These are phyloP conservation scores for Hofmannophila pseudospretella DNA, from an alignment of 2,888 invertebrate species.

Conservation along the genomic window DNA sequence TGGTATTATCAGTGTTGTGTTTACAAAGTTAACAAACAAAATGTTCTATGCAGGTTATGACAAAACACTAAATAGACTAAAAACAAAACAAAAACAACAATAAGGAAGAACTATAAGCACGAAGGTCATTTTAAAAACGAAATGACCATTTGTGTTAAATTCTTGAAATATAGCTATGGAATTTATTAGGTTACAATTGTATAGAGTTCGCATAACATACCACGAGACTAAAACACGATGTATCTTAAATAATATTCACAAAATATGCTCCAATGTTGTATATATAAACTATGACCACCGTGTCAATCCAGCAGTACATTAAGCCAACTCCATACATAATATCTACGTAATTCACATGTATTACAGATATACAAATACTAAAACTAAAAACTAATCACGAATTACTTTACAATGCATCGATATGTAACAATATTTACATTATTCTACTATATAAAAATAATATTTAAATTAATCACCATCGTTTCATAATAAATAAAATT, in stretches of 20 bases:
- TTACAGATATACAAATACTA: conserved; percentile 20
- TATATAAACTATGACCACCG: not conserved
- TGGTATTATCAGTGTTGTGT: too few species aligned
- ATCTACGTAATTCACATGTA: conserved; percentile 8
- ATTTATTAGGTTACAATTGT: not conserved
- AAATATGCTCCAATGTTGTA: too few species aligned
- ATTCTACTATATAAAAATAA: conserved; percentile 1
- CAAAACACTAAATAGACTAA: conserved; percentile 16
- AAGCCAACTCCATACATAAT: too few species aligned
- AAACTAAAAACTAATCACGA: conserved; percentile 11
- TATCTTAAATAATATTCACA: too few species aligned
- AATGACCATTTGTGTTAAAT: conserved; percentile 11
- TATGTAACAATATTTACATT: conserved; percentile 29
- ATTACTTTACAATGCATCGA: conserved; percentile 45
- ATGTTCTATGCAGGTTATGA: too few species aligned
- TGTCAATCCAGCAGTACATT: not conserved
- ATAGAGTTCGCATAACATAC: not conserved
- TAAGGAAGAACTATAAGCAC: conserved; percentile 31
- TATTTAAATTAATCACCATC: not conserved
- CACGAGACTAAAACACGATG: too few species aligned
- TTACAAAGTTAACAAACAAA: too few species aligned
- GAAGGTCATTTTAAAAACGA: conserved; percentile 21
- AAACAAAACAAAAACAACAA: conserved; percentile 17
- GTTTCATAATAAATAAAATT: conserved; percentile 34
- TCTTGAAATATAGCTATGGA: conserved; percentile 2